Conservation (phyloP, 2,888 invertebrate genomes). For the Chirona hameri region DNA sequence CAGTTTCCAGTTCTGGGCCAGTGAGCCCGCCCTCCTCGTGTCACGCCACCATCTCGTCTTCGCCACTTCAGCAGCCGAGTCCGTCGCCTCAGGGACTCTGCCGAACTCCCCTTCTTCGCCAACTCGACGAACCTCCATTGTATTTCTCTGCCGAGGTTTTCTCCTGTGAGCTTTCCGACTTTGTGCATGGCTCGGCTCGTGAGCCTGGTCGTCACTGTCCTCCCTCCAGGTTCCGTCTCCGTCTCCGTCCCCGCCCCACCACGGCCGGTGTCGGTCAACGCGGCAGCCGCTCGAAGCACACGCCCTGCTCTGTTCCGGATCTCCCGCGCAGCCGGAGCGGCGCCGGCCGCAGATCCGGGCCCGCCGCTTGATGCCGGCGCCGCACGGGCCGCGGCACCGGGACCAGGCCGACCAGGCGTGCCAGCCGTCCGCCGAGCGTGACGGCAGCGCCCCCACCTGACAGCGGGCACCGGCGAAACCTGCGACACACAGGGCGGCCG, state of each 20-base stretch:
- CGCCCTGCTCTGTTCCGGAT: background rate
- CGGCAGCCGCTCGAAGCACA: background rate
- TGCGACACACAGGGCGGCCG: conserved; percentile 7
- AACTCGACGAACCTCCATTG: no score
- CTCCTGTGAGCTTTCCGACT: background rate
- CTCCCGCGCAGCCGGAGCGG: background rate
- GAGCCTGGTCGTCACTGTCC: background rate
- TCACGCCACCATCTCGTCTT: background rate
- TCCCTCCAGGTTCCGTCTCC: background rate
- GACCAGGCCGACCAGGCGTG: background rate
- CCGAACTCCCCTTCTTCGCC: no score
- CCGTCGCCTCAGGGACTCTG: no score
- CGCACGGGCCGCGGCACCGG: background rate
- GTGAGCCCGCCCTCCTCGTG: background rate
- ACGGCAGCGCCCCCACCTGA: background rate
- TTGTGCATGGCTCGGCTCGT: background rate
- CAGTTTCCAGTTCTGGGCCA: background rate
- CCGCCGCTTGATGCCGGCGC: background rate
- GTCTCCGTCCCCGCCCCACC: background rate
- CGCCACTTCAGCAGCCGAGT: background rate
- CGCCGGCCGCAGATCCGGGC: background rate
- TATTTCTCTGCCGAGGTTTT: background rate
- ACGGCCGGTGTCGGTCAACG: background rate
- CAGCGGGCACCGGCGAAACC: background rate
- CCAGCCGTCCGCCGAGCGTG: background rate